Evolutionary conservation across 2,113 vertebrate species (phyloP).

Genomic region (Smithornis capensis): DNA sequence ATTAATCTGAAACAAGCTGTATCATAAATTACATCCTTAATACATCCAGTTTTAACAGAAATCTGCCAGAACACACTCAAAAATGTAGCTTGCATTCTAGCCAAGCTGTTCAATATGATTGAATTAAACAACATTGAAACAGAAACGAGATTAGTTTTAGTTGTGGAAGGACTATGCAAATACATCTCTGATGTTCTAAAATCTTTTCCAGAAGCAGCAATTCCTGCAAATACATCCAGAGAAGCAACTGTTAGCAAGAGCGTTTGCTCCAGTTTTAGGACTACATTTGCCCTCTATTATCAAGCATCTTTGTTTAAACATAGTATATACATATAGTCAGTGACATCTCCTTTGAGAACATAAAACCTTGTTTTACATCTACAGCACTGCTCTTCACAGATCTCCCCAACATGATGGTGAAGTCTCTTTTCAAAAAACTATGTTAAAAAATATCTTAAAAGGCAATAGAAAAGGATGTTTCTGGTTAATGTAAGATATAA

Average conservation of each 20-base stretch:
- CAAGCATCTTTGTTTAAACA: accelerated
- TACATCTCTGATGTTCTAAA: neutral
- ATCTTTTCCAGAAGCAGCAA: neutral
- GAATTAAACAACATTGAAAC: neutral
- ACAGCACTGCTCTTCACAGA: neutral
- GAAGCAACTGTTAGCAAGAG: neutral
- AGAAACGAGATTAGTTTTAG: neutral
- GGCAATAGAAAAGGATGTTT: neutral
- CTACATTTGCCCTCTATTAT: neutral
- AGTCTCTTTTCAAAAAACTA: neutral
- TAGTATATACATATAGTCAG: no score
- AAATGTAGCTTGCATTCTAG: neutral
- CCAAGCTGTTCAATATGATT: neutral
- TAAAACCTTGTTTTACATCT: neutral
- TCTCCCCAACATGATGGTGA: neutral
- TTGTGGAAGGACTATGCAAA: neutral
- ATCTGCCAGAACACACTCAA: neutral
- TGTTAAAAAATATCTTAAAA: neutral
- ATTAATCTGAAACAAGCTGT: neutral
- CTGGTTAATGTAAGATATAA: neutral
- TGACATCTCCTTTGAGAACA: neutral
- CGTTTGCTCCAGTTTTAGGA: neutral
- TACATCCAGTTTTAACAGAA: no score
- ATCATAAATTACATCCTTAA: no score
- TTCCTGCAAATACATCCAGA: neutral